Conservation (phyloP, 2,113 vertebrate genomes). For the Pavo muticus region DNA sequence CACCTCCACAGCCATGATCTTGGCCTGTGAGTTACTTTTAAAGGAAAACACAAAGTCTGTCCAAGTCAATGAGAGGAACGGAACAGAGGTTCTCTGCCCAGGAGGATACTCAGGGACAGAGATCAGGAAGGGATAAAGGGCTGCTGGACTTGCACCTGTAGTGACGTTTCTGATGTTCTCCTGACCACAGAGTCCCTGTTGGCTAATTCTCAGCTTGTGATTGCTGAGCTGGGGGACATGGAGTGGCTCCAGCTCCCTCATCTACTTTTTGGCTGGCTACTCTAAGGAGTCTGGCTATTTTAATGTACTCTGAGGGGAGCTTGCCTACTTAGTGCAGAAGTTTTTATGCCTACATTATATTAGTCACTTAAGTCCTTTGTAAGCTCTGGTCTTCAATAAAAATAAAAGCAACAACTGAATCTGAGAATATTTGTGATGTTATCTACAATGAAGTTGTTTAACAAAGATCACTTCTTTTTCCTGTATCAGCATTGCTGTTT, state of each 20-base stretch:
- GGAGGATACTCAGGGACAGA: background rate
- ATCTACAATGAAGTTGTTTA: background rate
- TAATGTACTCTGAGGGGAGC: background rate
- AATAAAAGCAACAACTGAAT: background rate
- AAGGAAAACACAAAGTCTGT: background rate
- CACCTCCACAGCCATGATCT: background rate
- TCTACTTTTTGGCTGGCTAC: background rate
- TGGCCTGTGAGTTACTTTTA: background rate
- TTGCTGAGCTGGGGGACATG: background rate
- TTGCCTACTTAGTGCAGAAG: accelerated
- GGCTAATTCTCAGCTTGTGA: background rate
- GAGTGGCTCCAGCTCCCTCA: accelerated
- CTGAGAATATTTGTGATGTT: background rate
- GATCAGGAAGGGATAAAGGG: background rate
- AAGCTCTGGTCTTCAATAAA: background rate
- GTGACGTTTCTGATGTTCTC: background rate
- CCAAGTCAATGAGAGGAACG: background rate
- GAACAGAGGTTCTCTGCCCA: background rate
- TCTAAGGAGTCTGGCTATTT: background rate
- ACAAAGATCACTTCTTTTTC: background rate
- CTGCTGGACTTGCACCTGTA: no score
- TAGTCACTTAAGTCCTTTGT: background rate
- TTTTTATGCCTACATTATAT: background rate
- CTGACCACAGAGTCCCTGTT: background rate
- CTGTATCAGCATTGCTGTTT: background rate